Percentiles rank a stretch among this genome's conserved stretches.
Evolutionary conservation across 2,797 vertebrate genomes (phyloP).

Genomic region (Rhadinocentrus ornatus): DNA sequence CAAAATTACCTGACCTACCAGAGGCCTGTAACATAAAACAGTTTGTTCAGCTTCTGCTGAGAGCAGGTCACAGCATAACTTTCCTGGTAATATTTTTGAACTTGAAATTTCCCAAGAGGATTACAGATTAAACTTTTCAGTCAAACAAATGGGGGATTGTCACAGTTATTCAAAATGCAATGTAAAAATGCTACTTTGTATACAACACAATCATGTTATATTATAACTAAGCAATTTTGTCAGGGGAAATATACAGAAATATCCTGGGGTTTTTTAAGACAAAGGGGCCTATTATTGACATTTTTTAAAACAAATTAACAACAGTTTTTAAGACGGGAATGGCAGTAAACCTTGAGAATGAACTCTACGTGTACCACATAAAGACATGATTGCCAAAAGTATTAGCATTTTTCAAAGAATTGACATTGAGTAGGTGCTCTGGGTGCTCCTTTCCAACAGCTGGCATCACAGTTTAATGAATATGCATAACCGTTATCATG

Average conservation of each 20-base stretch:
- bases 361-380: conserved; percentile 10
- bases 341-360: background rate
- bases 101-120: background rate
- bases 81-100: background rate
- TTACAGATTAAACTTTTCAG: background rate
- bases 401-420: conserved; percentile 48
- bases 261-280: background rate
- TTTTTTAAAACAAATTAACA: background rate
- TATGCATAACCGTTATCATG: conserved; percentile 62
- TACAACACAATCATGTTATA: background rate
- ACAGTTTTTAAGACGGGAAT: background rate
- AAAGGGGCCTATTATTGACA: background rate
- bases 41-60: background rate
- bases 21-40: background rate
- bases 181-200: background rate
- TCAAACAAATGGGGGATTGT: background rate
- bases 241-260: background rate
- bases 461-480: conserved; percentile 69
- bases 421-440: conserved; percentile 64
- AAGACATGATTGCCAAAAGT: conserved; percentile 25
- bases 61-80: background rate
- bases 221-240: background rate
- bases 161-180: background rate
- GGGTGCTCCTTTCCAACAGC: conserved; percentile 66
- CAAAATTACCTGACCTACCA: background rate